These are phyloP conservation scores for Pycnonotus jocosus DNA, from an alignment of 2,113 vertebrate genomes.

Conservation along the genomic window DNA sequence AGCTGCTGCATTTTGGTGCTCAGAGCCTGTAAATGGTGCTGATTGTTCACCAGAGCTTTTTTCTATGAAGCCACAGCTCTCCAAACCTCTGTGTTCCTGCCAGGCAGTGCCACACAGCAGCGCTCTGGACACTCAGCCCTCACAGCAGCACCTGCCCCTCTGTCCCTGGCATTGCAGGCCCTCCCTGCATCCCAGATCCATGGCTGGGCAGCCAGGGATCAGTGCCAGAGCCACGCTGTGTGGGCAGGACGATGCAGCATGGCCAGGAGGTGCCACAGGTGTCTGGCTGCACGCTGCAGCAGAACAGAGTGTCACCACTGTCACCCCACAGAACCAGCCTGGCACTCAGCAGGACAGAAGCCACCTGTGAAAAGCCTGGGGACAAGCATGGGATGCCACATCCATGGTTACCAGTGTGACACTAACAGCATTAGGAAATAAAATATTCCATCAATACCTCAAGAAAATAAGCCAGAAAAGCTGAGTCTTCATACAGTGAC, in stretches of 20 bases:
- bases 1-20: not conserved
- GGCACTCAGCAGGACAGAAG: not conserved
- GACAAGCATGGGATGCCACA: not conserved
- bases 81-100: too few species aligned
- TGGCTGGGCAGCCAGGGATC: not conserved
- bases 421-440: not conserved
- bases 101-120: too few species aligned
- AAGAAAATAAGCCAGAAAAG: conserved; percentile 6
- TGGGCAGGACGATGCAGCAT: not conserved
- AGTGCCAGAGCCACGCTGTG: accelerated
- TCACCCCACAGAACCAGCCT: not conserved
- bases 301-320: accelerated
- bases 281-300: accelerated
- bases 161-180: not conserved
- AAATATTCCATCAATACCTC: not conserved
- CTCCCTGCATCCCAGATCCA: not conserved
- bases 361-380: not conserved
- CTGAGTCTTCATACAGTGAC: not conserved
- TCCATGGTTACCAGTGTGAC: not conserved
- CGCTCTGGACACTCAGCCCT: accelerated
- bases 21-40: not conserved
- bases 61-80: not conserved
- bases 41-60: not conserved
- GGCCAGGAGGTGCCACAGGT: not conserved
- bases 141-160: not conserved